A percentile compares a stretch with the other conserved stretches of the same genome.
Evolutionary conservation across 2,888 invertebrate genomes (phyloP).

Genomic region (Tubulanus polymorphus): DNA sequence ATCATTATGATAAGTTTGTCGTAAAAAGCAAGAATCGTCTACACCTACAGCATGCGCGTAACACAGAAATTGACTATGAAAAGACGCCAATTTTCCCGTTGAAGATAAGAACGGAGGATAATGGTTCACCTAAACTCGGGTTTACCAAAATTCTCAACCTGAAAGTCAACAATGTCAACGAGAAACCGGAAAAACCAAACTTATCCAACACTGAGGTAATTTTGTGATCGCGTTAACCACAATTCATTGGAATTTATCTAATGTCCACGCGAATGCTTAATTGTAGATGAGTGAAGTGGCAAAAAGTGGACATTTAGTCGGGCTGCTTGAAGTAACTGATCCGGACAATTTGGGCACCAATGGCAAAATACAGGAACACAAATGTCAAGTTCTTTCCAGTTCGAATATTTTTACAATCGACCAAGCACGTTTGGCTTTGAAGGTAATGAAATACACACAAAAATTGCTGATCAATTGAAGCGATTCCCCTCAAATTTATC

Average conservation of each 20-base stretch:
- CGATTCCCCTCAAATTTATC: slow-evolving; percentile 5
- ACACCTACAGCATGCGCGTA: too few relatives aligned
- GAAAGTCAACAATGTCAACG: slow-evolving; percentile 25
- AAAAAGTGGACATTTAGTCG: slow-evolving; percentile 19
- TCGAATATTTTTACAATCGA: slow-evolving; percentile 15
- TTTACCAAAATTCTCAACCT: slow-evolving; percentile 23
- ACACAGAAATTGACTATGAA: too few relatives aligned
- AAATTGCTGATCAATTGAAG: too few relatives aligned
- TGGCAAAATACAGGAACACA: slow-evolving; percentile 20
- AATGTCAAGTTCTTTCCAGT: slow-evolving; percentile 19
- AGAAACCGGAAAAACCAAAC: slow-evolving; percentile 22
- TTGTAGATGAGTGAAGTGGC: slow-evolving; percentile 23
- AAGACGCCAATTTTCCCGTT: slow-evolving; percentile 16
- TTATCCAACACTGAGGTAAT: slow-evolving; percentile 24
- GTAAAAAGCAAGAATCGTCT: too few relatives aligned
- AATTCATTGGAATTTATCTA: background rate
- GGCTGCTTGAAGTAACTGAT: slow-evolving; percentile 22
- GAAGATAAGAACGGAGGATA: slow-evolving; percentile 22
- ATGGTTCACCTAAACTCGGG: slow-evolving; percentile 17
- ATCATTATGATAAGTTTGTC: too few relatives aligned
- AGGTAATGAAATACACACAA: too few relatives aligned
- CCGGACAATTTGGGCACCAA: slow-evolving; percentile 24
- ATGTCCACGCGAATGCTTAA: too few relatives aligned
- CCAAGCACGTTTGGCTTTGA: slow-evolving; percentile 4
- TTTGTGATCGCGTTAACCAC: background rate